Percentiles rank a stretch among this genome's conserved stretches.
phyloP scores from a whole-genome alignment of 2,888 invertebrate genomes.

The Ectemnius lituratus region DNA sequence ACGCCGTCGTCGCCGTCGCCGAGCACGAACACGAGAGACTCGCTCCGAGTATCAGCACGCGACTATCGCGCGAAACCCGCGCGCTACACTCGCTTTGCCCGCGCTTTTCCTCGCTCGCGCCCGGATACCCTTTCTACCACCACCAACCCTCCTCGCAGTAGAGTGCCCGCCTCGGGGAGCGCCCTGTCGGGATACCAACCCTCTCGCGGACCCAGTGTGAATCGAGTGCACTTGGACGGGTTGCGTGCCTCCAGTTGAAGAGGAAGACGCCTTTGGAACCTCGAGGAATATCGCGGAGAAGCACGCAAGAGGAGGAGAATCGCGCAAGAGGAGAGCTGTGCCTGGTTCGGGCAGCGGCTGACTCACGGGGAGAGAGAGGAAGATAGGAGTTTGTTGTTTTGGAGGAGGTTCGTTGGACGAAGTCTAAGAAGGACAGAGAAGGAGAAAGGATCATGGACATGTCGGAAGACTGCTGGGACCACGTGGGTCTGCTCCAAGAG shows the following conservation, averaged over 20 bases:
- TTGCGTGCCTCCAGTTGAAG: not conserved
- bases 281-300: too few species aligned
- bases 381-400: not conserved
- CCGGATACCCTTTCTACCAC: too few species aligned
- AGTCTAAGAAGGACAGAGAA: slow-evolving; percentile 14
- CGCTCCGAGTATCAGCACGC: not conserved
- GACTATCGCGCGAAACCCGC: too few species aligned
- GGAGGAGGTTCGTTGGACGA: not conserved
- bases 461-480: slow-evolving; percentile 76
- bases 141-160: too few species aligned
- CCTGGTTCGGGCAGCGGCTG: not conserved
- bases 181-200: not conserved
- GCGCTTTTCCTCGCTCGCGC: not conserved
- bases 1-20: slow-evolving; percentile 29
- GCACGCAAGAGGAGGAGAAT: too few species aligned
- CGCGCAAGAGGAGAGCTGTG: too few species aligned
- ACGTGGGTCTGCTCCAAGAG: slow-evolving; percentile 76
- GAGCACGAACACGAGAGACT: slow-evolving; percentile 29
- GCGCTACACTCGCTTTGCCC: not conserved
- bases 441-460: slow-evolving; percentile 68
- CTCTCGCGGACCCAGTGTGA: slow-evolving; percentile 9
- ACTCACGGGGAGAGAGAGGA: not conserved
- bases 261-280: not conserved
- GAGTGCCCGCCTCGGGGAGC: too few species aligned
- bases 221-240: not conserved